phyloP scores from a whole-genome alignment of 2,113 vertebrate genomes.

The Notarius lentiginosus region DNA sequence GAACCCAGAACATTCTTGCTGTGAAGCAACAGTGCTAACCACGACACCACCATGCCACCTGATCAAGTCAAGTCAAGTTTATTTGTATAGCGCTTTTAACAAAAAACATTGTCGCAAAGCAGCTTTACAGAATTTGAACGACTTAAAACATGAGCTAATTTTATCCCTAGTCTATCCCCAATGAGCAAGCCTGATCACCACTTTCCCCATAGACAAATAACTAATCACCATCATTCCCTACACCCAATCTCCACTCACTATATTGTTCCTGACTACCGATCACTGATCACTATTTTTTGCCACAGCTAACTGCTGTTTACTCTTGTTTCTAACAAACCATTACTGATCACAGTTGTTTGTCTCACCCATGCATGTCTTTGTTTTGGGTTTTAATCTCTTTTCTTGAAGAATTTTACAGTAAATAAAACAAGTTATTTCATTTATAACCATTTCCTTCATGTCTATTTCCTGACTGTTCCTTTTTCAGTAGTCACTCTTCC shows the following conservation, averaged over 20 bases:
- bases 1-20: no score
- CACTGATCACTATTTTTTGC: background rate
- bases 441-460: background rate
- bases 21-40: no score
- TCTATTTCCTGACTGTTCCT: background rate
- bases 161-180: no score
- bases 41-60: no score
- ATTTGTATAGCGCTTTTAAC: no score
- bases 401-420: background rate
- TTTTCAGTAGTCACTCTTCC: background rate
- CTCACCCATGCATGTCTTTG: background rate
- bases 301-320: background rate
- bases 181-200: no score
- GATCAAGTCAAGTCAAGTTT: no score
- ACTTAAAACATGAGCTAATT: no score
- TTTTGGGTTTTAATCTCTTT: background rate
- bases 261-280: background rate
- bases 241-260: background rate
- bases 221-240: background rate
- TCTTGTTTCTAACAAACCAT: no score
- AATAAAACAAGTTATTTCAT: background rate
- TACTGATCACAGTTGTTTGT: background rate
- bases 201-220: background rate
- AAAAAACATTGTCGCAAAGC: no score
- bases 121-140: no score